Conservation (phyloP, 2,797 vertebrate genomes). For the Pseudochaenichthys georgianus region DNA sequence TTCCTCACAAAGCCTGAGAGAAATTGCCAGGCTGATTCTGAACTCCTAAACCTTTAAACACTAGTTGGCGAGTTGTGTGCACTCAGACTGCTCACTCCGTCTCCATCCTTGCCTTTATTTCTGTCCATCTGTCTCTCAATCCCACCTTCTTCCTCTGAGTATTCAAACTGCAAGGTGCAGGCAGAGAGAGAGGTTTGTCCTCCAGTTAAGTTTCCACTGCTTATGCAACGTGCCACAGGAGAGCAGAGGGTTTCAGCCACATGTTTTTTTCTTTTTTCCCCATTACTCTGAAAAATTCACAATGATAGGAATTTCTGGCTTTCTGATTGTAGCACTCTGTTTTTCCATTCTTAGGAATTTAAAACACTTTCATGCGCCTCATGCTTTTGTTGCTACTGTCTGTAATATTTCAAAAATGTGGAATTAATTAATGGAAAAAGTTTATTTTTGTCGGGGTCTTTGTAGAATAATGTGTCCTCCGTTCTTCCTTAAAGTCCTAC, state of each 20-base stretch:
- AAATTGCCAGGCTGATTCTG: constrained; percentile 75
- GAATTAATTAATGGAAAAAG: constrained; percentile 21
- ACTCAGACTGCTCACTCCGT: constrained; percentile 56
- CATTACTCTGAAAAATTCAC: constrained; percentile 51
- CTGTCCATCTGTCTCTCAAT: constrained; percentile 45
- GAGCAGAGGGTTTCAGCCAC: constrained; percentile 63
- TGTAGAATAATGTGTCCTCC: constrained; percentile 32
- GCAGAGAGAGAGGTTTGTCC: constrained; percentile 78
- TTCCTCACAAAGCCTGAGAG: constrained; percentile 69
- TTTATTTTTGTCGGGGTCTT: neutral
- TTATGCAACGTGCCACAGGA: constrained; percentile 81
- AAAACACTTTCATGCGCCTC: constrained; percentile 39
- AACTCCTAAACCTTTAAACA: constrained; percentile 83
- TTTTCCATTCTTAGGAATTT: constrained; percentile 59
- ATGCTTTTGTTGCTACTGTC: constrained; percentile 37
- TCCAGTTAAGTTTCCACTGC: constrained; percentile 83
- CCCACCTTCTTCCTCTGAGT: constrained; percentile 69
- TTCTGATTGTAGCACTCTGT: constrained; percentile 64
- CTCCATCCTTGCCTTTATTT: constrained; percentile 71
- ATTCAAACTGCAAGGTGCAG: constrained; percentile 74
- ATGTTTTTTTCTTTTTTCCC: constrained; percentile 24
- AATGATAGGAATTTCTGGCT: constrained; percentile 69
- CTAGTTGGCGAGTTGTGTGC: constrained; percentile 64
- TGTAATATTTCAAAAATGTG: constrained; percentile 21
- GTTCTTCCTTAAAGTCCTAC: constrained; percentile 9